Evolutionary conservation across 2,797 vertebrate species (phyloP), one percentile per base, ranked within the genome.

Genomic region (Sebastes minor): DNA sequence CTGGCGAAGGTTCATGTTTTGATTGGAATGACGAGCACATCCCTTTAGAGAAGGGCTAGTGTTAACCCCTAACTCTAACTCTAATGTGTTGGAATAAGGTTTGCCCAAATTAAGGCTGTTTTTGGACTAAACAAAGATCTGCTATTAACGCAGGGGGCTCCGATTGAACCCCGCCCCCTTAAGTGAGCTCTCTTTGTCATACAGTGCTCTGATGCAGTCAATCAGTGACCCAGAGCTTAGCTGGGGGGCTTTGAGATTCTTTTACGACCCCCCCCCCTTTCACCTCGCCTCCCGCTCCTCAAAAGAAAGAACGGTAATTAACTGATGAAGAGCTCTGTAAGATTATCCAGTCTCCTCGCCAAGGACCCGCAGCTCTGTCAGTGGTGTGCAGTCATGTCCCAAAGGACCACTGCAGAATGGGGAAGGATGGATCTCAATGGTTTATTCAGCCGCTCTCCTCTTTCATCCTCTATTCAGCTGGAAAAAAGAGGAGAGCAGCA

Each of bases 251-350:
- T 92, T 94, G 85, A 92, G 90, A 90, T 93, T 89, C 79, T 92
- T 93, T 94, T 93, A 92, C 85, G 73, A 89, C 87, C 83, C 87
- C 65, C 25, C n/a, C 28, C 20, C 81, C 83, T 77, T 88, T 86
- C 89, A 89, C 87, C 88, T 92, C 91, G 68, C 85, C 88, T 85
- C 81, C 86, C 32, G 23, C 80, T 82, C 77, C 78, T 86, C 88
- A 77, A 91, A 93, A 92, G 88, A 90, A 88, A 89, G 92, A 95
- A 95, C 89, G 91, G 90, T 95, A 95, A 95, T 95, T 95, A 96
- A 94, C 91, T 92, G 91, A 94, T 92, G 92, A 93, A 90, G 92
- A 92, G 94, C 93, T 95, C 92, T 93, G 90, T 90, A 91, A 93
- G 92, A 94, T 93, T 92, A 94, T 92, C 92, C 91, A 73, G 90